phyloP scores from a whole-genome alignment of 2,113 vertebrate genomes.

The Chroicocephalus ridibundus region DNA sequence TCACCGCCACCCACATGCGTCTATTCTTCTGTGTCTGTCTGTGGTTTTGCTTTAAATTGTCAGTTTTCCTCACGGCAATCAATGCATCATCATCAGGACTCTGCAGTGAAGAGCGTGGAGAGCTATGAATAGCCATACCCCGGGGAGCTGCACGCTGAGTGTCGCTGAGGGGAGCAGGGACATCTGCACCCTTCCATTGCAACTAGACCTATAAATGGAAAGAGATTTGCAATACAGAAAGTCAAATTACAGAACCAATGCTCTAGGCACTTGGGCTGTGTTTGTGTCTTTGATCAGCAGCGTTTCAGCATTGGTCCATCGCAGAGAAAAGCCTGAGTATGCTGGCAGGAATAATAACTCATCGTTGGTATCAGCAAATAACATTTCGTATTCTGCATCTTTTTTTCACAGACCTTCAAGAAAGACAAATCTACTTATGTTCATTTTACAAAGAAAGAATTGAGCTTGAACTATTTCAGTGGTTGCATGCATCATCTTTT shows the following conservation, averaged over 20 bases:
- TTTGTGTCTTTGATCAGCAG: background rate
- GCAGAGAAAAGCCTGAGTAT: background rate
- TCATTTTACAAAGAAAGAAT: background rate
- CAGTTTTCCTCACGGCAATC: slow-evolving; percentile 32
- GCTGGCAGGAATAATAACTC: background rate
- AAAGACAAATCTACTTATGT: background rate
- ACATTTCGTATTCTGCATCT: background rate
- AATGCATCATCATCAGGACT: background rate
- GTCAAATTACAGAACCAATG: background rate
- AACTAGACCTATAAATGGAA: background rate
- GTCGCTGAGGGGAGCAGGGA: background rate
- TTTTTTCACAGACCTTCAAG: background rate
- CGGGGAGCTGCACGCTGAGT: background rate
- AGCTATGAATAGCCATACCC: slow-evolving; percentile 15
- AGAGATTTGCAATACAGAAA: background rate
- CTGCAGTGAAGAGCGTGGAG: background rate
- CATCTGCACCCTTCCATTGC: background rate
- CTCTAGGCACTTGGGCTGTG: background rate
- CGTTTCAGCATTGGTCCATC: background rate
- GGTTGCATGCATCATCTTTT: background rate
- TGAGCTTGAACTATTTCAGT: background rate
- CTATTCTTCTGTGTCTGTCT: slow-evolving; percentile 11
- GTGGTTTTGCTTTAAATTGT: slow-evolving; percentile 60
- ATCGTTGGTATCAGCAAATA: background rate
- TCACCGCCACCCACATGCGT: slow-evolving; percentile 32